A percentile compares a stretch with the other conserved stretches of the same genome.
phyloP scores from a whole-genome alignment of 1,140 invertebrate genomes.

The Gerris buenoi region DNA sequence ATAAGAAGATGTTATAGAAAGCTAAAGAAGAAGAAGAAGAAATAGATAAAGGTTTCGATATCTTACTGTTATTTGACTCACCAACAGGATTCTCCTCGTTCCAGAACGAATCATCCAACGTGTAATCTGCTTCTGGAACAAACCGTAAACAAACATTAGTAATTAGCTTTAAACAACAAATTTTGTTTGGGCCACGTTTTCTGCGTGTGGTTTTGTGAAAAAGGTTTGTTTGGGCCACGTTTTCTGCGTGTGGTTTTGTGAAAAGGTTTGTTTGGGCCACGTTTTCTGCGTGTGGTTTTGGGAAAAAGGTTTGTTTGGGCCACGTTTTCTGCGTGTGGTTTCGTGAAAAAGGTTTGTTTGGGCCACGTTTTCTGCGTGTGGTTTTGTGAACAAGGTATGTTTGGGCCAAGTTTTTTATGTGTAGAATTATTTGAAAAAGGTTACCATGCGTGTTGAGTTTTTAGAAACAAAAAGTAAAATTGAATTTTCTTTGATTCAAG shows the following conservation, averaged over 20 bases:
- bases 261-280: no score
- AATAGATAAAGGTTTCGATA: not conserved
- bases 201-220: not conserved
- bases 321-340: no score
- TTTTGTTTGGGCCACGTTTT: not conserved
- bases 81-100: conserved; percentile 74
- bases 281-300: no score
- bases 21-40: not conserved
- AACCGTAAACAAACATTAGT: conserved; percentile 11
- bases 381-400: not conserved
- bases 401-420: not conserved
- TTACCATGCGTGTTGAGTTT: no score
- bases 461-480: no score
- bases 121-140: conserved; percentile 76
- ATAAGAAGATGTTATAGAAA: no score
- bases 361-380: not conserved
- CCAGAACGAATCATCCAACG: conserved; percentile 79
- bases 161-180: not conserved
- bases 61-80: conserved; percentile 35
- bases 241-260: no score
- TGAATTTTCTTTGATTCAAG: no score
- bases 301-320: no score
- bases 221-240: not conserved
- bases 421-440: no score
- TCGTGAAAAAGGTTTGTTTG: not conserved